Conservation (phyloP, 2,113 vertebrate species). For the Phoenicopterus ruber region DNA sequence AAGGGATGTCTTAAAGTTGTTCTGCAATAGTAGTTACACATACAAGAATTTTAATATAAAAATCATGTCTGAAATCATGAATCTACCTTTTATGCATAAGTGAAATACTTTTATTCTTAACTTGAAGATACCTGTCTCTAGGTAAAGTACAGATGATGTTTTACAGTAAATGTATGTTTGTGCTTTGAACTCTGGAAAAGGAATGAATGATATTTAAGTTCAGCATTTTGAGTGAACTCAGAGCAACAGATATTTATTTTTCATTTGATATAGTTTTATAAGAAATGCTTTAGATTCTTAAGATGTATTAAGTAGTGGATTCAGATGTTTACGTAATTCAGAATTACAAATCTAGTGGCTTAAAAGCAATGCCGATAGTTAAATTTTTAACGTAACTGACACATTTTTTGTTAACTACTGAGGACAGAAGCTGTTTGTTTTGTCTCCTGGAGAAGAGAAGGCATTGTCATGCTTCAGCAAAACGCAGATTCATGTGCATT, state of each 20-base stretch:
- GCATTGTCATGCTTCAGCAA: not conserved
- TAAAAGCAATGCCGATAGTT: not conserved
- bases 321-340: not conserved
- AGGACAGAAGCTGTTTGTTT: not conserved
- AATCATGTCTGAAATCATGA: not conserved
- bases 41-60: not conserved
- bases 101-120: not conserved
- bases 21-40: not conserved
- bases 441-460: not conserved
- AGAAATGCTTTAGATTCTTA: not conserved
- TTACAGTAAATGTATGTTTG: not conserved
- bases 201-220: not conserved
- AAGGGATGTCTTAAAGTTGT: not conserved
- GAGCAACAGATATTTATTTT: not conserved
- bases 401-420: not conserved
- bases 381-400: not conserved
- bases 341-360: not conserved
- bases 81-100: rapidly evolving
- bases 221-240: not conserved
- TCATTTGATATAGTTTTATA: not conserved
- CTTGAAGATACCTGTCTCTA: not conserved
- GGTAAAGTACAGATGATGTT: not conserved
- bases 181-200: not conserved
- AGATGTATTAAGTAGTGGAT: not conserved
- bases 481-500: not conserved